phyloP scores from a whole-genome alignment of 1,140 invertebrate genomes.

The Himalopsyche phryganea region DNA sequence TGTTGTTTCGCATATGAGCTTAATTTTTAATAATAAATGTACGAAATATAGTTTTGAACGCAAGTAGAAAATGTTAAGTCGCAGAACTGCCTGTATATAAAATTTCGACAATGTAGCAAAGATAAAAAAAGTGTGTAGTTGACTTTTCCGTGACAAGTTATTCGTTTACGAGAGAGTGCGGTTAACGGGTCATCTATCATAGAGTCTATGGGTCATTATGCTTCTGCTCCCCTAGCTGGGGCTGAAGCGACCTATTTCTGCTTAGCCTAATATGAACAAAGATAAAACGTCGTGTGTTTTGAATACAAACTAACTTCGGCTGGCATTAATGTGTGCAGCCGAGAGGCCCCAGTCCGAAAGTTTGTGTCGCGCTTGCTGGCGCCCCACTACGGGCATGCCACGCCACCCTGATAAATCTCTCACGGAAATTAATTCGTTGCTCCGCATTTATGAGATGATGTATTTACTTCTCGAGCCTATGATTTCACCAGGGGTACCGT shows the following conservation, averaged over 20 bases:
- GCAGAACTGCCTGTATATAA: too few relatives aligned
- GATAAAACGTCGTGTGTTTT: constrained; percentile 18
- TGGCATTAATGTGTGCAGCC: constrained; percentile 18
- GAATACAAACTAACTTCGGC: constrained; percentile 18
- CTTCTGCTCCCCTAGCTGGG: constrained; percentile 4
- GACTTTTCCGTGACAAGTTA: too few relatives aligned
- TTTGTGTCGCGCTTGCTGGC: constrained; percentile 1
- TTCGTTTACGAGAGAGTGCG: constrained; percentile 11
- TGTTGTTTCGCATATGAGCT: too few relatives aligned
- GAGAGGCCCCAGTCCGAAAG: constrained; percentile 1
- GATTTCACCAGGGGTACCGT: too few relatives aligned
- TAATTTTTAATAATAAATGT: too few relatives aligned
- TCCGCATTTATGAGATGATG: constrained; percentile 17
- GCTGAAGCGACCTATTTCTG: constrained; percentile 15
- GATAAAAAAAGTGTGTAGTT: too few relatives aligned
- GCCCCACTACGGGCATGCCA: background rate
- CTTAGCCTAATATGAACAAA: constrained; percentile 18
- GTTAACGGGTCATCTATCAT: constrained; percentile 16
- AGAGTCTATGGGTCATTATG: constrained; percentile 17
- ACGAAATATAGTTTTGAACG: too few relatives aligned
- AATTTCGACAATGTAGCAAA: too few relatives aligned
- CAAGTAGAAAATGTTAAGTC: too few relatives aligned
- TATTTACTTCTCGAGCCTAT: too few relatives aligned
- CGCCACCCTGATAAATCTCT: constrained; percentile 17
- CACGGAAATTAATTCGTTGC: constrained; percentile 23